Conservation (phyloP, 2,797 vertebrate genomes). For the Podargus strigoides region DNA sequence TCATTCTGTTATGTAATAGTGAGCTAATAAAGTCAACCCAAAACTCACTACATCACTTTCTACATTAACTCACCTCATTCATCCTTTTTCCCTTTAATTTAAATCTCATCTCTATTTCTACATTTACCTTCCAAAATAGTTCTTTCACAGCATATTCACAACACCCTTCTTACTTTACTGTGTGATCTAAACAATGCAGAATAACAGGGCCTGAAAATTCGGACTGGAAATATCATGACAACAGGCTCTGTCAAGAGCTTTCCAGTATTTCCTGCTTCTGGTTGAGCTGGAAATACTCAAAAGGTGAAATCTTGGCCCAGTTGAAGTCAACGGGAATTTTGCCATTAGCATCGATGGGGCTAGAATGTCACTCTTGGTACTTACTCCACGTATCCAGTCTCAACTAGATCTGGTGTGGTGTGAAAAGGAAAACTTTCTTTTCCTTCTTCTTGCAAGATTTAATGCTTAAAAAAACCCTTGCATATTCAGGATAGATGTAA, state of each 20-base stretch:
- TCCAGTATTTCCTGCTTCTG: constrained; percentile 65
- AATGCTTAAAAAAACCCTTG: background rate
- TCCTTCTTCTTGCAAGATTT: constrained; percentile 33
- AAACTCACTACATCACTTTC: constrained; percentile 59
- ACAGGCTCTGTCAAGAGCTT: constrained; percentile 58
- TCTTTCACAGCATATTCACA: constrained; percentile 32
- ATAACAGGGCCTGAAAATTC: constrained; percentile 38
- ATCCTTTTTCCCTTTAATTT: constrained; percentile 55
- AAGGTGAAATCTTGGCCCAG: constrained; percentile 44
- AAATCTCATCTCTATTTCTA: constrained; percentile 59
- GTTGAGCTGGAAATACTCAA: constrained; percentile 60
- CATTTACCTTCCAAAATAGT: constrained; percentile 37
- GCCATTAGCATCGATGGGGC: constrained; percentile 54
- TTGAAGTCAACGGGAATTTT: constrained; percentile 52
- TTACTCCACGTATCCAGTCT: constrained; percentile 41
- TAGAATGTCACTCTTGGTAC: constrained; percentile 56
- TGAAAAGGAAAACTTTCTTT: constrained; percentile 45
- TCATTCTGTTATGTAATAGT: constrained; percentile 64
- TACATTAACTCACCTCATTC: constrained; percentile 54
- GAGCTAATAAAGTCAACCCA: constrained; percentile 66
- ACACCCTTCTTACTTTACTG: constrained; percentile 57
- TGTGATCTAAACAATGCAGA: constrained; percentile 45
- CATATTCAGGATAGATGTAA: background rate
- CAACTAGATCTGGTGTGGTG: constrained; percentile 45
- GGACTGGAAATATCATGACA: constrained; percentile 52